Base-by-base conservation (phyloP, 1,140 invertebrate genomes). In the Zaprionus nigranus region DNA sequence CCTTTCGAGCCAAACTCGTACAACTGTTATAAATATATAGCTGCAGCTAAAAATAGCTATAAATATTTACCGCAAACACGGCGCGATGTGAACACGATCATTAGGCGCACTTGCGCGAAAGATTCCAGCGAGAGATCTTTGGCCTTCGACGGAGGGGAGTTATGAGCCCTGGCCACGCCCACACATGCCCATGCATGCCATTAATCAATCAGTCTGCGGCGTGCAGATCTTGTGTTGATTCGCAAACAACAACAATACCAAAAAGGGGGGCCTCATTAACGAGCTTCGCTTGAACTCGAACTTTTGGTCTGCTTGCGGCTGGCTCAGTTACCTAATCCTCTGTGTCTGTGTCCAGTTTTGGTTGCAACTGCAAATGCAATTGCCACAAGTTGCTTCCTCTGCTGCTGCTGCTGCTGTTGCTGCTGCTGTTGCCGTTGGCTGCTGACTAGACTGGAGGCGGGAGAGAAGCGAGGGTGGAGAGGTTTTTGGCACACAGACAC, bases 251-350 rank as follows among this genome's bases (percentile, higher is more conserved):
- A 5, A 13, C 36, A 15, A 40, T 6, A 9, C 30, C 30, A 11
- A 34, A 34, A 9, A 9, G 17, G 3, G 40, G n/a, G 6, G 49
- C 62, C 63, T 73, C 71, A 79, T 74, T 75, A 83, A 64, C 40
- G 49, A 28, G 79, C 69, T 90, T 85, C 62, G 73, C 85, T 82
- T 90, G 85, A 90, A 90, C 85, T 90, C 85, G 85, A 90, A 90
- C 85, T 90, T 90, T 90, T 90, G 43, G 30, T 46, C 22, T 63
- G 54, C 28, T 38, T 66, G 46, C 9, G 12, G 26, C 28, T 30
- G 5, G 43, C 11, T n/a, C 7, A 46, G 83, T 88, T 88, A 88
- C 81, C 84, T 88, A 88, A 88, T 90, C 78, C 28, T n/a, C 66
- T 26, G 24, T 26, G 76, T 78, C 80, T 62, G 63, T 26, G 38